Percentiles rank a stretch among this genome's conserved stretches.
These are phyloP conservation scores for Hyperoplus lanceolatus DNA, from an alignment of 2,797 vertebrate species.

Conservation along the genomic window DNA sequence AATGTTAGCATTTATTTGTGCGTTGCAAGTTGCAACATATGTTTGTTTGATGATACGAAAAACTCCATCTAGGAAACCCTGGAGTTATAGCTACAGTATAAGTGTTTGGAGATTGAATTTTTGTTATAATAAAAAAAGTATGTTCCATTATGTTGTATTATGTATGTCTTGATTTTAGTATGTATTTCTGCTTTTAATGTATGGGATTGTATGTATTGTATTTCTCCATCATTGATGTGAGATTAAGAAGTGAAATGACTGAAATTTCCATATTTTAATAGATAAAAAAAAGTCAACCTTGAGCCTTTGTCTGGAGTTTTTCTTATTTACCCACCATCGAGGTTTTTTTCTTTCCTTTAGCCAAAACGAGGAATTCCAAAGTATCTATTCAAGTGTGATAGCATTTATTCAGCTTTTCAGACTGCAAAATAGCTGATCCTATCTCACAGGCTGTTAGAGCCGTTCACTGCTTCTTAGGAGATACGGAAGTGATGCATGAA, in stretches of 20 bases:
- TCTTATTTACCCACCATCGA: conserved; percentile 5
- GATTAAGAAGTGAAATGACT: conserved; percentile 12
- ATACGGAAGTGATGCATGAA: conserved; percentile 42
- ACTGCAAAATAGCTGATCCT: conserved; percentile 67
- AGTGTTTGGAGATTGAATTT: no score
- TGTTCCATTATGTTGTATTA: no score
- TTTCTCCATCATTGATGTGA: conserved; percentile 15
- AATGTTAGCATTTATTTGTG: neutral
- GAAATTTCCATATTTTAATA: conserved; percentile 24
- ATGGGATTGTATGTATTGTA: neutral
- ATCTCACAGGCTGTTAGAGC: conserved; percentile 54
- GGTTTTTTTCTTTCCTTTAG: conserved; percentile 30
- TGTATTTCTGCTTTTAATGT: neutral
- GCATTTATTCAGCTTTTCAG: conserved; percentile 61
- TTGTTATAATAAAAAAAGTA: no score
- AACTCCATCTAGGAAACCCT: neutral
- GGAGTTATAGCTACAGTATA: no score
- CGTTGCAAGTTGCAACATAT: neutral
- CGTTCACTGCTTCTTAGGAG: conserved; percentile 39
- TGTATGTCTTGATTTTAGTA: neutral
- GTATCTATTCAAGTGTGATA: conserved; percentile 49
- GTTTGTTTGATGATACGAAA: neutral
- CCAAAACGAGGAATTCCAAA: conserved; percentile 39
- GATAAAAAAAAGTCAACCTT: conserved; percentile 33
- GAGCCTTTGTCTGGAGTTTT: conserved; percentile 3